A percentile compares a stretch with the other conserved stretches of the same genome.
Evolutionary conservation across 1,140 invertebrate species (phyloP).

Genomic region (Drosophila punjabiensis): DNA sequence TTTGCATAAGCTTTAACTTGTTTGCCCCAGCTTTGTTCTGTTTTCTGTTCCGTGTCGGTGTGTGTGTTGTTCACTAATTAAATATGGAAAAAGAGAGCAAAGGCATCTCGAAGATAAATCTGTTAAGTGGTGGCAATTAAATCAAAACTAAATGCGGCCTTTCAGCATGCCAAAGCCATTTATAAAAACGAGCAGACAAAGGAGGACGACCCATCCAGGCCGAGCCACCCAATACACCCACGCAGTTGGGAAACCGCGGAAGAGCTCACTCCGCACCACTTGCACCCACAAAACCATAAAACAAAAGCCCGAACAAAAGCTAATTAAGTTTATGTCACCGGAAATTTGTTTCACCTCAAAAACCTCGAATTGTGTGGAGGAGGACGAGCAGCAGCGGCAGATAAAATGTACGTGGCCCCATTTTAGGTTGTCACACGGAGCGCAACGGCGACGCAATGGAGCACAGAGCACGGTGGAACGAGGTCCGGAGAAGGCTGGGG

Average conservation of each 20-base stretch:
- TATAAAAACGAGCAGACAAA: slow-evolving; percentile 58
- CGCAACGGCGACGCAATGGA: slow-evolving; percentile 45
- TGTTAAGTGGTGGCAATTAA: slow-evolving; percentile 77
- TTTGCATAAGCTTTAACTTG: slow-evolving; percentile 30
- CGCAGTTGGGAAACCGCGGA: slow-evolving; percentile 14
- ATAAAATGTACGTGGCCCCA: slow-evolving; percentile 78
- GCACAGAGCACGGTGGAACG: slow-evolving; percentile 13
- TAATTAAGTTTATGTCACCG: slow-evolving; percentile 85
- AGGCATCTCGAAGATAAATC: slow-evolving; percentile 72
- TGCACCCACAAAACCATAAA: slow-evolving; percentile 82
- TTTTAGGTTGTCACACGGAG: slow-evolving; percentile 63
- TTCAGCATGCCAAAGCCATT: slow-evolving; percentile 67
- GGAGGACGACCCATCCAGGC: slow-evolving; percentile 8
- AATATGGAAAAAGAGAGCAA: slow-evolving; percentile 36
- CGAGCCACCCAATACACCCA: neutral
- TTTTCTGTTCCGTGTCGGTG: neutral
- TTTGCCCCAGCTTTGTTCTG: slow-evolving; percentile 18
- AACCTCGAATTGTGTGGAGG: slow-evolving; percentile 81
- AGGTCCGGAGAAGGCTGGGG: slow-evolving; percentile 14
- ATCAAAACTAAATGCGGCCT: slow-evolving; percentile 77
- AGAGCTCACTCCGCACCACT: slow-evolving; percentile 39
- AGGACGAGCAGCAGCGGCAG: slow-evolving; percentile 43
- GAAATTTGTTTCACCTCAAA: slow-evolving; percentile 84
- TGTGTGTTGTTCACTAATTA: slow-evolving; percentile 57
- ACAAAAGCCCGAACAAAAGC: slow-evolving; percentile 84